phyloP scores from a whole-genome alignment of 2,888 invertebrate species.

The Clunio marinus region DNA sequence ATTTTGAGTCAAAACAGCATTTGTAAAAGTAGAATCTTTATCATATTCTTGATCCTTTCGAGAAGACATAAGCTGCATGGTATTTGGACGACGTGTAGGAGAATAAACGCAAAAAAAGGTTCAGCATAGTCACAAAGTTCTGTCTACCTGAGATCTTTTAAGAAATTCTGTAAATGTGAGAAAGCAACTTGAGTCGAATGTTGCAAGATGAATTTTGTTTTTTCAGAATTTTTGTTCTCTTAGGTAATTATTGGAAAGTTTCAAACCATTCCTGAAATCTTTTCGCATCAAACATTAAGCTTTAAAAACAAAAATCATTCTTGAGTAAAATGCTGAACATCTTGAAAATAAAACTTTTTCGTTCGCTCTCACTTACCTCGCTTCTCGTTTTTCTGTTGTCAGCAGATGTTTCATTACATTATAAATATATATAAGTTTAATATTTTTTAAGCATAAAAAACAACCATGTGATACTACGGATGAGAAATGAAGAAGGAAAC shows the following conservation, averaged over 20 bases:
- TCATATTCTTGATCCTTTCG: constrained; percentile 3
- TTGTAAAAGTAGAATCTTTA: no score
- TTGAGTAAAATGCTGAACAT: constrained; percentile 32
- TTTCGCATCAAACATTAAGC: no score
- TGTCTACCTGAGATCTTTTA: constrained; percentile 5
- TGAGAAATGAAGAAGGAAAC: not conserved
- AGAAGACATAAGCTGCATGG: no score
- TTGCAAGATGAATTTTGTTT: constrained; percentile 31
- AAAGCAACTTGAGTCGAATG: not conserved
- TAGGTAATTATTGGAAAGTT: no score
- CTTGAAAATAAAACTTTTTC: constrained; percentile 26
- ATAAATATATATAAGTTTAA: constrained; percentile 7
- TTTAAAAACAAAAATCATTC: no score
- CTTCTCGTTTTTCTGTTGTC: constrained; percentile 18
- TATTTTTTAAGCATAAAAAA: constrained; percentile 34
- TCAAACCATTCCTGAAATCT: no score
- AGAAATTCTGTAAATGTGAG: constrained; percentile 20
- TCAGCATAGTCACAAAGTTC: not conserved
- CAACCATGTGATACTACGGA: constrained; percentile 35
- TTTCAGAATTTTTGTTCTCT: no score
- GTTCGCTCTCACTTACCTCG: constrained; percentile 12
- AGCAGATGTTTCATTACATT: constrained; percentile 36
- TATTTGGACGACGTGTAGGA: not conserved
- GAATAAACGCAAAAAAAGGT: not conserved
- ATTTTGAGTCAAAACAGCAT: no score